Base-by-base conservation (phyloP, 2,113 vertebrate genomes). In the Gambusia affinis region DNA sequence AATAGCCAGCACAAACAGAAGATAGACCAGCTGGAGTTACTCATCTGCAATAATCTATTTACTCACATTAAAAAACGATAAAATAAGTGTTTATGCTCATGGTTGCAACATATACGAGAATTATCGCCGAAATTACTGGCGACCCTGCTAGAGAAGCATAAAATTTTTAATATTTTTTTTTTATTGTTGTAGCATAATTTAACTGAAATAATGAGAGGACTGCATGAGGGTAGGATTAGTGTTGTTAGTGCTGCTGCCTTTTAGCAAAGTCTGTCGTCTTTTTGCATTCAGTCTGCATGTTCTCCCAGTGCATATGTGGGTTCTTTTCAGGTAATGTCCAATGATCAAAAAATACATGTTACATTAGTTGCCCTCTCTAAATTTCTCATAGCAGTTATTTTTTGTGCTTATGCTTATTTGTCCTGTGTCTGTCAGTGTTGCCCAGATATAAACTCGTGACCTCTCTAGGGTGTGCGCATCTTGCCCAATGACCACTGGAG, bases 11-110 rank as follows among this genome's bases (percentile, higher is more conserved):
- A 71, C 76, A 84, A 80, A 80, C 72, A 63, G 42, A 81, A 82
- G 73, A 42, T 57, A 66, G 27, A 74, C 78, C 42, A 61, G 65
- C 84, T 57, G 73, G 70, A 42, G 82, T 81, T 84, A 87, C 85
- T 85, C 80, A 82, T 80, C 71, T 72, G 65, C 73, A 80, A 28
- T 35, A 31, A 83, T 80, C 79, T 14, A 33, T 54, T 17, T 24
- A 64, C 72, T 63, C 84, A 75, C 54, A 37, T 42, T 6, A 71
- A 62, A 78, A 1, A 60, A 80, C 24, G 15, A 57, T 69, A 47
- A 67, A 51, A 57, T 24, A 68, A 44, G 47, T 28, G 42, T 42
- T 51, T 33, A 33, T 57, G 60, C 7, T 70, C 54, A 72, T 31
- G n/a, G 75, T 76, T 80, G 79, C 62, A 78, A 57, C 10, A 24